A percentile compares a stretch with the other conserved stretches of the same genome.
Evolutionary conservation across 2,888 invertebrate genomes (phyloP).

Genomic region (Eupeodes luniger): DNA sequence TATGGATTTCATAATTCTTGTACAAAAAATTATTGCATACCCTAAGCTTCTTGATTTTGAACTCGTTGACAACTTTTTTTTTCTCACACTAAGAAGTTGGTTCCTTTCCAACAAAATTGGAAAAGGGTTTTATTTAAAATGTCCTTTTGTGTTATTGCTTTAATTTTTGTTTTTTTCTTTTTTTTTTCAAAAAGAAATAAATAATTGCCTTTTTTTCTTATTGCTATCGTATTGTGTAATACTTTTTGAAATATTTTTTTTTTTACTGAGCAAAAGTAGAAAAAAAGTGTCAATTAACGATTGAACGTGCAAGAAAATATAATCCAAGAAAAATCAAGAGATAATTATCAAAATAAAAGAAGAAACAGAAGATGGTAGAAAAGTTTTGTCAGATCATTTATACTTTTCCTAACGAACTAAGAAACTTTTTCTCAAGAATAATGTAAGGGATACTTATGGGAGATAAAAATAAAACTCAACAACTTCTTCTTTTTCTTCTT

Average conservation of each 20-base stretch:
- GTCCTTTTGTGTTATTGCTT: slow-evolving; percentile 1
- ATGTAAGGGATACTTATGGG: slow-evolving; percentile 7
- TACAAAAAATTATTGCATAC: too few species aligned
- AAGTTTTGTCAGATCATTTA: slow-evolving; percentile 43
- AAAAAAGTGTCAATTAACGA: slow-evolving; percentile 27
- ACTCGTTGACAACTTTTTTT: slow-evolving; percentile 18
- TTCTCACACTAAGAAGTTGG: neutral
- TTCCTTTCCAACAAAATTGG: neutral
- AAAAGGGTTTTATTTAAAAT: slow-evolving; percentile 40
- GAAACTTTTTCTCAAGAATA: slow-evolving; percentile 6
- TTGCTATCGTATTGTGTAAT: neutral
- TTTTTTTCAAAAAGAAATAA: neutral
- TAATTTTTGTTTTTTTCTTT: neutral
- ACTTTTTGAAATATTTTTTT: slow-evolving; percentile 11
- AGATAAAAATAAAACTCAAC: slow-evolving; percentile 31
- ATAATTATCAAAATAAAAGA: neutral
- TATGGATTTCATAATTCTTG: too few species aligned
- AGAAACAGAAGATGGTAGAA: slow-evolving; percentile 8
- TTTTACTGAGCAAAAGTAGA: neutral
- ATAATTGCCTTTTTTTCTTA: neutral
- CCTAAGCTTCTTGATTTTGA: too few species aligned
- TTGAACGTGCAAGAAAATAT: slow-evolving; percentile 16
- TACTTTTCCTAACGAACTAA: slow-evolving; percentile 16
- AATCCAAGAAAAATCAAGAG: slow-evolving; percentile 32
- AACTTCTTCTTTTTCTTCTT: neutral